Percentiles rank a stretch among this genome's conserved stretches.
These are phyloP conservation scores for Tylochromis polylepis DNA, from an alignment of 2,113 vertebrate species.

Conservation along the genomic window DNA sequence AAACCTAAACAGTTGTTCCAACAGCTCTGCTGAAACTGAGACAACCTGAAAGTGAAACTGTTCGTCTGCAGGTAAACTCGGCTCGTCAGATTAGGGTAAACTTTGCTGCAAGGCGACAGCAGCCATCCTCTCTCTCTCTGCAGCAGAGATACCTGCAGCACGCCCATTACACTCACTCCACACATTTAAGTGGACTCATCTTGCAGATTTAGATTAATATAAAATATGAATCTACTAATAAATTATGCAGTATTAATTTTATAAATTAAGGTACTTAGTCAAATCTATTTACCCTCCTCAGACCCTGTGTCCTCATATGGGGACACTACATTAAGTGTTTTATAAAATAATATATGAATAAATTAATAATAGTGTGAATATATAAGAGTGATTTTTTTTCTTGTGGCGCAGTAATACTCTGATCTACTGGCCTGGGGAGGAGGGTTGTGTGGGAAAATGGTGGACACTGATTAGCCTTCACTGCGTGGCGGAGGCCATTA, in stretches of 20 bases:
- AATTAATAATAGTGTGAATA: not conserved
- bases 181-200: not conserved
- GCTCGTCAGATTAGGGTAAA: not conserved
- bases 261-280: not conserved
- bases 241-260: not conserved
- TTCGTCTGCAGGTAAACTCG: not conserved
- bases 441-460: not conserved
- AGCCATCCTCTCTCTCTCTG: not conserved
- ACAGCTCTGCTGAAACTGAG: not conserved
- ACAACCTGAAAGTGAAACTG: not conserved
- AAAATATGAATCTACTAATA: not conserved
- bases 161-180: not conserved
- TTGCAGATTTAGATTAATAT: not conserved
- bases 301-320: not conserved
- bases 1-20: not conserved
- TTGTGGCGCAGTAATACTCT: not conserved
- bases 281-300: not conserved
- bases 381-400: not conserved
- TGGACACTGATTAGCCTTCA: not conserved
- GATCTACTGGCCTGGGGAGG: not conserved
- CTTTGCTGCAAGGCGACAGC: not conserved
- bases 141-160: not conserved
- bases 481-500: not conserved
- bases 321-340: not conserved
- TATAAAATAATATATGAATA: not conserved